Conservation (phyloP, 2,888 invertebrate species). For the Chouioia cunea region DNA sequence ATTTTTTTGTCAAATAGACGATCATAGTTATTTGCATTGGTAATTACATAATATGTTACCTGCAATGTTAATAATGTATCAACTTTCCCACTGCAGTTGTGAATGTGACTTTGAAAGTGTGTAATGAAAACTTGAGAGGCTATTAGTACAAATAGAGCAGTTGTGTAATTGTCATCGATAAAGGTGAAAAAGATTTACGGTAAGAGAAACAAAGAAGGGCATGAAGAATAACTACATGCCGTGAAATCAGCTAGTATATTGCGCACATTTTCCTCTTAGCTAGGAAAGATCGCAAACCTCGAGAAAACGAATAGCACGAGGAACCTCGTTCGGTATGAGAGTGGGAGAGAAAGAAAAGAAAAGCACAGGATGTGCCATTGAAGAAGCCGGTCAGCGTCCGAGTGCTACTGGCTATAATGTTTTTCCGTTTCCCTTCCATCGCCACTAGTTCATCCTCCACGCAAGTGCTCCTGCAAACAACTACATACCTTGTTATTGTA, state of each 20-base stretch:
- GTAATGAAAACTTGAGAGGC: no score
- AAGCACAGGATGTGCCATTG: conserved; percentile 30
- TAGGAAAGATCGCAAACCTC: neutral
- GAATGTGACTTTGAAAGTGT: no score
- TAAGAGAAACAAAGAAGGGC: conserved; percentile 2
- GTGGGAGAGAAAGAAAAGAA: conserved; percentile 24
- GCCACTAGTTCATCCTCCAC: neutral
- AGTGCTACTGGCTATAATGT: conserved; percentile 37
- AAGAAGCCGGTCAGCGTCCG: conserved; percentile 42
- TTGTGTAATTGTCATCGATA: conserved; percentile 7
- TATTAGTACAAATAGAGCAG: no score
- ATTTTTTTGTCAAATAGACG: no score
- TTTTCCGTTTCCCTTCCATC: conserved; percentile 34
- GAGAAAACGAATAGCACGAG: conserved; percentile 30
- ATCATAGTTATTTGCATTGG: no score
- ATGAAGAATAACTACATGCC: conserved; percentile 34
- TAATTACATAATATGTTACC: no score
- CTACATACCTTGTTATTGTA: conserved; percentile 2
- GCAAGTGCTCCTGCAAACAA: neutral
- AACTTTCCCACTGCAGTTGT: no score
- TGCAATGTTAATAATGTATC: no score
- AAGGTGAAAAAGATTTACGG: conserved; percentile 14
- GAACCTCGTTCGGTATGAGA: conserved; percentile 33
- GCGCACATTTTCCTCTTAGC: conserved; percentile 30
- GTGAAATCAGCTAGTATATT: conserved; percentile 53